Conservation (phyloP, 1,140 invertebrate species). For the Heliconius congener region DNA sequence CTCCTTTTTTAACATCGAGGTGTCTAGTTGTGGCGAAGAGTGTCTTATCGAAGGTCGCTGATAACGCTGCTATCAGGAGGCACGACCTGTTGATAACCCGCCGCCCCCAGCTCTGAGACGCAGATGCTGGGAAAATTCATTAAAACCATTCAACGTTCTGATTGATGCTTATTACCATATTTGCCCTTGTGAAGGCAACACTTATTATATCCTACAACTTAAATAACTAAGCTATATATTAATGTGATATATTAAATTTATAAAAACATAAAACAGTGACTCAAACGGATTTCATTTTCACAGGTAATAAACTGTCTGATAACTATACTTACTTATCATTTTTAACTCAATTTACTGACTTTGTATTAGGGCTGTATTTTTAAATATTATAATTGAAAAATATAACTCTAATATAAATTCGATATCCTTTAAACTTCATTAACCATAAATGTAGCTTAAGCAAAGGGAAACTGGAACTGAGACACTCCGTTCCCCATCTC, state of each 20-base stretch:
- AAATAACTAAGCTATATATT: background rate
- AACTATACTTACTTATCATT: background rate
- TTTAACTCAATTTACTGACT: too few species aligned
- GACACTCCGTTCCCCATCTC: too few species aligned
- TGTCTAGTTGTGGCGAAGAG: slow-evolving; percentile 19
- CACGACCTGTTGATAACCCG: slow-evolving; percentile 30
- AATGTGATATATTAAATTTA: background rate
- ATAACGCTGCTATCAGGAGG: slow-evolving; percentile 27
- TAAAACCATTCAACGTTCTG: background rate
- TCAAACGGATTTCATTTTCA: slow-evolving; percentile 1
- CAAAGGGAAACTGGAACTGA: too few species aligned
- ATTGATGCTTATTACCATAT: background rate
- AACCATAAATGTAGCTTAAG: too few species aligned
- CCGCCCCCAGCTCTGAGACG: slow-evolving; percentile 4
- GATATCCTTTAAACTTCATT: too few species aligned
- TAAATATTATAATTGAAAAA: too few species aligned
- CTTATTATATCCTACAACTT: background rate
- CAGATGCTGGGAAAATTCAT: background rate
- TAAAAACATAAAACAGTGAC: background rate
- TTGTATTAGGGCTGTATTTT: too few species aligned
- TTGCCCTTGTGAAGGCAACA: slow-evolving; percentile 12
- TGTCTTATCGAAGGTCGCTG: slow-evolving; percentile 25
- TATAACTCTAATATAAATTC: too few species aligned
- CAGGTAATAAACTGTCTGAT: background rate
- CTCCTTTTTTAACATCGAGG: background rate